Percentiles rank a stretch among this genome's conserved stretches.
Conservation (phyloP, 2,888 invertebrate genomes). For the Drosophila prostipennis region DNA sequence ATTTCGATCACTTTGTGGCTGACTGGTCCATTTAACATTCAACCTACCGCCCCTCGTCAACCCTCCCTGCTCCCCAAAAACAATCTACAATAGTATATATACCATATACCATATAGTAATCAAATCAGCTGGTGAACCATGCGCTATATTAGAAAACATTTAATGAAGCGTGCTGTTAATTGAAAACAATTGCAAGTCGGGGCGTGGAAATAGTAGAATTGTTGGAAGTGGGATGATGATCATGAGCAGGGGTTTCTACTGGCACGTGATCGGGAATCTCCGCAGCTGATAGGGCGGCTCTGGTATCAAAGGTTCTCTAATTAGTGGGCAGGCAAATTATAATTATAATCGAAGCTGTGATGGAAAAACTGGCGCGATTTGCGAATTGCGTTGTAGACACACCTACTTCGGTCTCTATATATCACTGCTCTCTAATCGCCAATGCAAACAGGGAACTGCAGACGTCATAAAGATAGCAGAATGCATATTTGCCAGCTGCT, state of each 20-base stretch:
- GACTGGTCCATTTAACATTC: constrained; percentile 12
- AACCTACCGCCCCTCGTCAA: background rate
- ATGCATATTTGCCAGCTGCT: constrained; percentile 33
- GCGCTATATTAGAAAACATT: constrained; percentile 34
- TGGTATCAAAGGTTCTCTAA: constrained; percentile 14
- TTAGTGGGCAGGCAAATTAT: constrained; percentile 19
- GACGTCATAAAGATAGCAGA: constrained; percentile 48
- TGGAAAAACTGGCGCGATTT: constrained; percentile 5
- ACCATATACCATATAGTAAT: constrained; percentile 9
- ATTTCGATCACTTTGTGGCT: constrained; percentile 22
- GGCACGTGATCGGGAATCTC: constrained; percentile 29
- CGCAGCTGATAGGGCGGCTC: constrained; percentile 9
- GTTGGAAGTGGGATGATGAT: constrained; percentile 3
- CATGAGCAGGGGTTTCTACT: constrained; percentile 33
- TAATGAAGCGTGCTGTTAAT: constrained; percentile 50
- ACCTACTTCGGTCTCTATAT: constrained; percentile 18
- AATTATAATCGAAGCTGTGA: constrained; percentile 10
- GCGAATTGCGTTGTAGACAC: constrained; percentile 36
- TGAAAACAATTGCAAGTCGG: constrained; percentile 49
- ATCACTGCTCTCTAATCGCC: constrained; percentile 22
- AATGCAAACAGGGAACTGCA: constrained; percentile 40
- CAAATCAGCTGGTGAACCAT: constrained; percentile 21
- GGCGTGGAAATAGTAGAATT: background rate
- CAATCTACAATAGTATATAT: constrained; percentile 18
- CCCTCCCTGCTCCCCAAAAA: constrained; percentile 1